A percentile compares a stretch with the other conserved stretches of the same genome.
Conservation (phyloP, 2,888 invertebrate genomes). For the Mimachlamys varia region DNA sequence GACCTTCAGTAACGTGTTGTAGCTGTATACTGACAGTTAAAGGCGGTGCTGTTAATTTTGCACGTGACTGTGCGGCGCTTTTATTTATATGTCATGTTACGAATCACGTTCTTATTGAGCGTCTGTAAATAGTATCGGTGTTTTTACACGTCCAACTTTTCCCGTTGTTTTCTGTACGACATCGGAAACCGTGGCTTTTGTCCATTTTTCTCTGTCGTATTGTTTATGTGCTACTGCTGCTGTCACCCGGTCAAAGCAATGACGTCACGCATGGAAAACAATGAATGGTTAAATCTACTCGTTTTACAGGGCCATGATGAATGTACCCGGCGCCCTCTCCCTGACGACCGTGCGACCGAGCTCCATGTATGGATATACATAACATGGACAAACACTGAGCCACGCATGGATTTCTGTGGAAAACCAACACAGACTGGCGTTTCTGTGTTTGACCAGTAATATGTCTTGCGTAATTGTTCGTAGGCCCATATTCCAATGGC, state of each 20-base stretch:
- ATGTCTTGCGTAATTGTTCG: neutral
- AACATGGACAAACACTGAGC: neutral
- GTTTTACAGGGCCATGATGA: neutral
- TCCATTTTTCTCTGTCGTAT: neutral
- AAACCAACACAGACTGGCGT: neutral
- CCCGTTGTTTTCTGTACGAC: too few relatives aligned
- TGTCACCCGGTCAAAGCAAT: too few relatives aligned
- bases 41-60: too few relatives aligned
- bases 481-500: neutral
- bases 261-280: too few relatives aligned
- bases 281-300: neutral
- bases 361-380: neutral
- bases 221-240: too few relatives aligned
- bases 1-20: too few relatives aligned
- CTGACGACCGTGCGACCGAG: neutral
- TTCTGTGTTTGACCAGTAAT: constrained; percentile 18
- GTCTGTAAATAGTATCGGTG: too few relatives aligned
- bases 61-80: too few relatives aligned
- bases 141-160: too few relatives aligned
- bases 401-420: neutral
- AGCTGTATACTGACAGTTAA: too few relatives aligned
- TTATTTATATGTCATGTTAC: too few relatives aligned
- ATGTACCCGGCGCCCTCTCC: neutral
- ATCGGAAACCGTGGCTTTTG: neutral
- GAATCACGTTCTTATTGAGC: too few relatives aligned